Percentiles rank a stretch among this genome's conserved stretches.
phyloP scores from a whole-genome alignment of 2,797 vertebrate species.

The Mormyrops boulengeri region DNA sequence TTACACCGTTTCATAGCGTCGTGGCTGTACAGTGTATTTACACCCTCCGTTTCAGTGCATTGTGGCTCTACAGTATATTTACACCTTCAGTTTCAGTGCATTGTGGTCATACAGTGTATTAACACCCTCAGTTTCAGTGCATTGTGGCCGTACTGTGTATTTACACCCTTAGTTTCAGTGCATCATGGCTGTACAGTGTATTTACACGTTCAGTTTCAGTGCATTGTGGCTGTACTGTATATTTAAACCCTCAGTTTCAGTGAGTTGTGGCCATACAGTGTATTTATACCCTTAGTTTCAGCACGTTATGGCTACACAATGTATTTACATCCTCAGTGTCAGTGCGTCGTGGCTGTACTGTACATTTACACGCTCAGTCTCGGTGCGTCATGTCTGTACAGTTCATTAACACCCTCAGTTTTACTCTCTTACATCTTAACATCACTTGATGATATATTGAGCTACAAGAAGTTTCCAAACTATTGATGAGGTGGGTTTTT shows the following conservation, averaged over 20 bases:
- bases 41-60: not conserved
- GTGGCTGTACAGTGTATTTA: not conserved
- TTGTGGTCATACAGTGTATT: no score
- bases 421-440: not conserved
- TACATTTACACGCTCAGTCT: not conserved
- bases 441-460: not conserved
- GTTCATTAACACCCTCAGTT: not conserved
- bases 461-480: not conserved
- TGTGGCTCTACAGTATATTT: not conserved
- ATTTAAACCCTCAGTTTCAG: not conserved
- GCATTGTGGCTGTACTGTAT: no score
- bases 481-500: not conserved
- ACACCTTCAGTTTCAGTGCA: no score
- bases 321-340: not conserved
- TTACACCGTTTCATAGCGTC: no score
- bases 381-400: not conserved
- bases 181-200: not conserved
- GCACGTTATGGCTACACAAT: no score
- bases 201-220: no score
- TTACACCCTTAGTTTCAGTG: not conserved
- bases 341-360: not conserved
- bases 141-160: no score
- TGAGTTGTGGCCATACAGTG: not conserved
- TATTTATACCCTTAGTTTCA: no score
- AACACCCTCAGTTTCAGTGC: no score